phyloP scores from a whole-genome alignment of 2,113 vertebrate genomes.

The Hyaena hyaena region DNA sequence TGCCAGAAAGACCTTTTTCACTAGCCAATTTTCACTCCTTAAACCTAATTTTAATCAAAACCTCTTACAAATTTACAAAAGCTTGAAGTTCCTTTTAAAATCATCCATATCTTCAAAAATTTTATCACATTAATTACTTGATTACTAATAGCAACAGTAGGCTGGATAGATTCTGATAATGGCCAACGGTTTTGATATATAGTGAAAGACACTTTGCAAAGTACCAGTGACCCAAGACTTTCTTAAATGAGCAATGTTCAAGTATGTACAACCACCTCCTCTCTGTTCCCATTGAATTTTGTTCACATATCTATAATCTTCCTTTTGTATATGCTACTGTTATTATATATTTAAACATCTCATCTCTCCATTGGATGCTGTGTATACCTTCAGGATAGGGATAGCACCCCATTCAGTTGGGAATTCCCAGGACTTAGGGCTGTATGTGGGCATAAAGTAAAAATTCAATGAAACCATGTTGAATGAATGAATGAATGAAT shows the following conservation, averaged over 20 bases:
- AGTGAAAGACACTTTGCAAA: neutral
- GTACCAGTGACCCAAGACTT: neutral
- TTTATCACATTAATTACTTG: conserved; percentile 25
- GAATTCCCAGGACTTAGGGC: neutral
- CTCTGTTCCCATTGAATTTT: neutral
- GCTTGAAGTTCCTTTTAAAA: conserved; percentile 48
- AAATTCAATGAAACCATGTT: neutral
- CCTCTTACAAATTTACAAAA: conserved; percentile 61
- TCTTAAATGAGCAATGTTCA: neutral
- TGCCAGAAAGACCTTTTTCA: conserved; percentile 58
- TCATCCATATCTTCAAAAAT: neutral
- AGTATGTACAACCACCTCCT: neutral
- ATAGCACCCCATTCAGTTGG: neutral
- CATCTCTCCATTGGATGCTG: neutral
- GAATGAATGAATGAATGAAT: neutral
- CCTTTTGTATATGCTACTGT: neutral
- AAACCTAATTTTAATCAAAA: conserved; percentile 74
- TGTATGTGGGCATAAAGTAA: neutral
- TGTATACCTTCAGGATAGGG: neutral
- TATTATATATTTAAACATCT: neutral
- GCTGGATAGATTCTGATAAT: neutral
- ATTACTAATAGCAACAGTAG: neutral
- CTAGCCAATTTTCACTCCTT: conserved; percentile 71
- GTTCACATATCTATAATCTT: neutral
- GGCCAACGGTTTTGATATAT: neutral